Evolutionary conservation across 2,888 invertebrate species (phyloP).

Genomic region (Abscondita cerata): DNA sequence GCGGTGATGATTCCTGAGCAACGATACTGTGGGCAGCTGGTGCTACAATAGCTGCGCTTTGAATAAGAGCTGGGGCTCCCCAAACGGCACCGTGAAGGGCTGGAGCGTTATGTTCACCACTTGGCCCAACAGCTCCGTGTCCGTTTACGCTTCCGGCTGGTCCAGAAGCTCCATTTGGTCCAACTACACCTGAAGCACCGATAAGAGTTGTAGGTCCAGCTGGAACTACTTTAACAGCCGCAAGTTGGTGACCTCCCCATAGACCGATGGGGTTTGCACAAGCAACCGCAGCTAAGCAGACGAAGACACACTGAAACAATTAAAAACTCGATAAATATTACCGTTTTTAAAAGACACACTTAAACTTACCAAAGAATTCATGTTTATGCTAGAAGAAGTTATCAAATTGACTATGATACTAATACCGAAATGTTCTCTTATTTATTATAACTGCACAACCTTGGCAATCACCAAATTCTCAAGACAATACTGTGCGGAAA

Average conservation of each 20-base stretch:
- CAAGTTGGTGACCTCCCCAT: conserved; percentile 11
- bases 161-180: conserved; percentile 25
- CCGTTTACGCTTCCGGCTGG: conserved; percentile 27
- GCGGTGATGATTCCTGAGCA: no score
- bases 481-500: no score
- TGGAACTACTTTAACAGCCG: conserved; percentile 9
- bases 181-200: conserved; percentile 28
- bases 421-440: no score
- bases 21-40: conserved; percentile 18
- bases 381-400: no score
- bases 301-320: no score
- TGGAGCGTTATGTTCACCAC: conserved; percentile 21
- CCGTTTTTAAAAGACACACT: no score
- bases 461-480: no score
- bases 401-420: no score
- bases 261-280: conserved; percentile 36
- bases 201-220: conserved; percentile 16
- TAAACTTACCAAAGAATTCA: no score
- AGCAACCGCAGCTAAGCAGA: conserved; percentile 40
- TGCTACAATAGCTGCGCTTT: background rate
- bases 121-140: conserved; percentile 29
- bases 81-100: conserved; percentile 30
- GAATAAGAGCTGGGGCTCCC: background rate
- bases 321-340: no score
- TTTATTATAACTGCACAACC: no score